Evolutionary conservation across 2,113 vertebrate genomes (phyloP), one percentile per base, ranked within the genome.

Genomic region (Rhineura floridana): DNA sequence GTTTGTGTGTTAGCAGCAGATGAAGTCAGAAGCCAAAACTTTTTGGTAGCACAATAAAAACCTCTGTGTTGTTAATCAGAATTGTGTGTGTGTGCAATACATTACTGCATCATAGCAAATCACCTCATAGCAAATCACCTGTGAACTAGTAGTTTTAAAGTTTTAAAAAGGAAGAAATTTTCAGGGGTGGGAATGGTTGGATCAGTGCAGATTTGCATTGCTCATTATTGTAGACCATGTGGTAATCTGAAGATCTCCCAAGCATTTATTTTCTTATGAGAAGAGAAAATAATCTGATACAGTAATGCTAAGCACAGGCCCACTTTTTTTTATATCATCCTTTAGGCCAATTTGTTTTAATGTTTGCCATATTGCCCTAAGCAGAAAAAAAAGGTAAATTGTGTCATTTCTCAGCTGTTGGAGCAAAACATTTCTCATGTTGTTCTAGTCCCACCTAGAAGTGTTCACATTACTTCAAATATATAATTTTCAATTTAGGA

Each of bases 401-500:
- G 59, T 4, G 39, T 19, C 75, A 90, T 89, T 87, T 77, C 6
- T 42, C 7, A 79, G 0, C 4, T 11, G 44, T 91, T 87, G 76
- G 81, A 6, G 1, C 85, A 88, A 48, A 12, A 42, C 8, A 8
- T 1, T 83, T 1, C 72, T 90, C 9, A 70, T 90, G 84, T 89
- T 80, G 2, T 88, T 89, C 72, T 86, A 78, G 72, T 81, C 36
- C 73, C 63, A 88, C 2, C 1, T 65, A 55, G 33, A 21, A 76
- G 77, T 88, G 72, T 90, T 90, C 30, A 30, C 90, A 21, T 84
- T 75, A 83, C 69, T 59, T 6, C 36, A 77, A 1, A 78, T 62
- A 65, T 1, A 91, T 87, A 93, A 78, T 30, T 36, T 81, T 82
- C n/a, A 28, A 28, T 42, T 75, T 55, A 75, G 70, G 8, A 86